Evolutionary conservation across 2,797 vertebrate species (phyloP).

Genomic region (Falco rusticolus): DNA sequence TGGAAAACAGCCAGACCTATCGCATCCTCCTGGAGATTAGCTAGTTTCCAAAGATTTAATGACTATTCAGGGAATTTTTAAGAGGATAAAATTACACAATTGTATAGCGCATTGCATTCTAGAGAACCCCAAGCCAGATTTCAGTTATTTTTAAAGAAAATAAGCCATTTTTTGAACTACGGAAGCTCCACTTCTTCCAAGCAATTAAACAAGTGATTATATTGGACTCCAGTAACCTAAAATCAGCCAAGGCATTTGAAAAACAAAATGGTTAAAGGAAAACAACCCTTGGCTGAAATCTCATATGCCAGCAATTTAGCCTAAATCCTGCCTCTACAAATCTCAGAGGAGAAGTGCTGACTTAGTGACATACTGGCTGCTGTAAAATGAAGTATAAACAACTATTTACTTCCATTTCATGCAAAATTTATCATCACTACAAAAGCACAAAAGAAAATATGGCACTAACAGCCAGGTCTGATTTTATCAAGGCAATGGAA

Average conservation of each 20-base stretch:
- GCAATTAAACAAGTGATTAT: constrained; percentile 64
- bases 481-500: constrained; percentile 53
- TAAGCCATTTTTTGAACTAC: constrained; percentile 47
- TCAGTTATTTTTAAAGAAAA: constrained; percentile 57
- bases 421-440: constrained; percentile 60
- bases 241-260: constrained; percentile 43
- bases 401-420: constrained; percentile 60
- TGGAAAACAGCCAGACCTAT: constrained; percentile 1
- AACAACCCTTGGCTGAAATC: constrained; percentile 67
- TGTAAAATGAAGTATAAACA: constrained; percentile 51
- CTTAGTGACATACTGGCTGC: constrained; percentile 48
- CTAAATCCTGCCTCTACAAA: constrained; percentile 64
- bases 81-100: constrained; percentile 44
- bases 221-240: constrained; percentile 56
- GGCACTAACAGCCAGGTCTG: constrained; percentile 30
- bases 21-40: constrained; percentile 16
- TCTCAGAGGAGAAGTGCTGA: constrained; percentile 60
- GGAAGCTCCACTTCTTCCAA: constrained; percentile 49
- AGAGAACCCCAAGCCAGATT: constrained; percentile 29
- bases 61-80: constrained; percentile 37
- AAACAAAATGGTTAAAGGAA: constrained; percentile 69
- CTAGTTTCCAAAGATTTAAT: constrained; percentile 47
- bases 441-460: constrained; percentile 62
- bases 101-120: background rate
- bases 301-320: constrained; percentile 59